Evolutionary conservation across 1,140 invertebrate species (phyloP).

Genomic region (Thaumatotibia leucotreta): DNA sequence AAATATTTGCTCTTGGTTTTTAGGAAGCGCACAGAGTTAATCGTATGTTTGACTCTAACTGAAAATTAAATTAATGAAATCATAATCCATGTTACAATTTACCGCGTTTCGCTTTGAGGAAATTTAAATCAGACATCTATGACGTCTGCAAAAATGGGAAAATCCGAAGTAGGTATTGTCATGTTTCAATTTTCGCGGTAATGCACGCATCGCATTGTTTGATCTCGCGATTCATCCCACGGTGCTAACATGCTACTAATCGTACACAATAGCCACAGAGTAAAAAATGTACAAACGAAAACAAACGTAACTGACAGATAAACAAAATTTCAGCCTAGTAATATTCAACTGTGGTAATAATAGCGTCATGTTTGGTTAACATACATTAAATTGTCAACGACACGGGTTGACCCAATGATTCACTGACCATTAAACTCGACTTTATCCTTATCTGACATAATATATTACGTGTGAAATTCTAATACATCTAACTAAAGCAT

Average conservation of each 20-base stretch:
- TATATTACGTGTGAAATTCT: slow-evolving; percentile 34
- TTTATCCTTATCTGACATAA: slow-evolving; percentile 67
- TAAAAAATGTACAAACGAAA: slow-evolving; percentile 35
- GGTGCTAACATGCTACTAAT: slow-evolving; percentile 34
- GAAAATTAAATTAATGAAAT: neutral
- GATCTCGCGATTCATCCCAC: slow-evolving; percentile 48
- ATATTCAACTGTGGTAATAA: slow-evolving; percentile 37
- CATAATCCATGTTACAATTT: neutral
- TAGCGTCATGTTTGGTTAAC: slow-evolving; percentile 51
- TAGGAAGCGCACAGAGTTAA: no score
- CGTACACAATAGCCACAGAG: slow-evolving; percentile 41
- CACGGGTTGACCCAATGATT: slow-evolving; percentile 68
- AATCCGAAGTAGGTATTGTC: slow-evolving; percentile 47
- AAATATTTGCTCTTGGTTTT: no score
- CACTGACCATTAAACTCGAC: slow-evolving; percentile 59
- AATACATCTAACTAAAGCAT: slow-evolving; percentile 21
- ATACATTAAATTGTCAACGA: slow-evolving; percentile 66
- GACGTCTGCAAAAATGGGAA: slow-evolving; percentile 32
- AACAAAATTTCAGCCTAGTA: slow-evolving; percentile 26
- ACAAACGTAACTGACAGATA: slow-evolving; percentile 20
- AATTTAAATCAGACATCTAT: neutral
- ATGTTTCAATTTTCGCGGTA: slow-evolving; percentile 51
- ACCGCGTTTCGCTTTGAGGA: neutral
- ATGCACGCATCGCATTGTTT: slow-evolving; percentile 54
- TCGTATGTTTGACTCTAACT: no score